Conservation (phyloP, 2,888 invertebrate species). For the Drosophila parthenogenetica region DNA sequence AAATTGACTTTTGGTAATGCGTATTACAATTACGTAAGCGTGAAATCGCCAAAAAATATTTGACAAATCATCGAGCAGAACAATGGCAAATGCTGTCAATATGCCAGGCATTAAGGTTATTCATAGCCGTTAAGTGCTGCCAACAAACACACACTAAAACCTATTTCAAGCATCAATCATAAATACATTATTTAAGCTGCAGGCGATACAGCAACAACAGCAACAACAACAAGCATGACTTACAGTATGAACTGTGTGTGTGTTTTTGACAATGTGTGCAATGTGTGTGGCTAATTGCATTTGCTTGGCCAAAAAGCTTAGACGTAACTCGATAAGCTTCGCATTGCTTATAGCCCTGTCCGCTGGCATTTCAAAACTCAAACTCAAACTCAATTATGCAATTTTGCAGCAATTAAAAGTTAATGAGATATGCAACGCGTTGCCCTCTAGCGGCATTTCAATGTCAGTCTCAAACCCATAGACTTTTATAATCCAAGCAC, state of each 20-base stretch:
- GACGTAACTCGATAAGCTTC: conserved; percentile 64
- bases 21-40: conserved; percentile 60
- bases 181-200: conserved; percentile 63
- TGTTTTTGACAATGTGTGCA: conserved; percentile 8
- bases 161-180: conserved; percentile 68
- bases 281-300: conserved; percentile 64
- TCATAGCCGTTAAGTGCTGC: conserved; percentile 33
- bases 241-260: neutral
- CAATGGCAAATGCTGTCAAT: conserved; percentile 59
- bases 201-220: conserved; percentile 9
- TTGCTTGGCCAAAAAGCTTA: conserved; percentile 55
- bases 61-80: conserved; percentile 70
- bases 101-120: conserved; percentile 48
- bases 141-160: conserved; percentile 21
- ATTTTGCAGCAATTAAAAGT: conserved; percentile 66
- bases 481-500: too few relatives aligned
- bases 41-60: conserved; percentile 50
- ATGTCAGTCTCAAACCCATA: conserved; percentile 2
- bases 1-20: conserved; percentile 38
- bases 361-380: conserved; percentile 43
- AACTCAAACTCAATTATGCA: conserved; percentile 49
- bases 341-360: conserved; percentile 32
- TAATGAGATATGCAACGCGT: conserved; percentile 56
- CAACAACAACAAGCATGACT: conserved; percentile 33
- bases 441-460: conserved; percentile 8